Evolutionary conservation across 2,113 vertebrate genomes (phyloP).

Genomic region (Crypturellus undulatus): DNA sequence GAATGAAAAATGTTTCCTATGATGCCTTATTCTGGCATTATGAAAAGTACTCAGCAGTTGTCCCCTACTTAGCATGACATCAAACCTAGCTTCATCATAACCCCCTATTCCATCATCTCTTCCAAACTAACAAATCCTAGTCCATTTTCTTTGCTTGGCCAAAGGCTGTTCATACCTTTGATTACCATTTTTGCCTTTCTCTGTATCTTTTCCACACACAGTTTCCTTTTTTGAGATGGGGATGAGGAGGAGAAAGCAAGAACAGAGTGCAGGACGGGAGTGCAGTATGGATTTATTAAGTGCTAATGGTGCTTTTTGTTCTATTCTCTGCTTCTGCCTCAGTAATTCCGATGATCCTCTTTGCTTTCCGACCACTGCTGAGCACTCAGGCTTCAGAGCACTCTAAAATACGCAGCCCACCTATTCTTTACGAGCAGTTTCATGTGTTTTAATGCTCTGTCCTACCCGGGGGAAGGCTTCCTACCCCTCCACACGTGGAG

Average conservation of each 20-base stretch:
- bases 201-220: background rate
- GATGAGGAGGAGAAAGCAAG: background rate
- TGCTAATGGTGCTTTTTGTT: slow-evolving; percentile 33
- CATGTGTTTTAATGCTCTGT: slow-evolving; percentile 34
- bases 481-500: background rate
- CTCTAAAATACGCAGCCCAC: background rate
- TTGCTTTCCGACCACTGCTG: background rate
- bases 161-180: slow-evolving; percentile 50
- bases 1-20: background rate
- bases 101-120: background rate
- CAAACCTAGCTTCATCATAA: background rate
- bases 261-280: background rate
- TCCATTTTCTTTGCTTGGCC: slow-evolving; percentile 19
- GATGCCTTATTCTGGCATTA: background rate
- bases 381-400: slow-evolving; percentile 7
- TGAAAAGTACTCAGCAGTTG: background rate
- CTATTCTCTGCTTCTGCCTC: slow-evolving; percentile 44
- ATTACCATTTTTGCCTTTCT: slow-evolving; percentile 32
- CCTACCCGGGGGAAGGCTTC: background rate
- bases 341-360: slow-evolving; percentile 43
- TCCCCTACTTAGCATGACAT: background rate
- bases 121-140: slow-evolving; percentile 28
- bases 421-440: background rate
- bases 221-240: background rate
- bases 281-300: background rate